A percentile compares a stretch with the other conserved stretches of the same genome.
phyloP scores from a whole-genome alignment of 2,888 invertebrate genomes.

The Rhagium mordax region DNA sequence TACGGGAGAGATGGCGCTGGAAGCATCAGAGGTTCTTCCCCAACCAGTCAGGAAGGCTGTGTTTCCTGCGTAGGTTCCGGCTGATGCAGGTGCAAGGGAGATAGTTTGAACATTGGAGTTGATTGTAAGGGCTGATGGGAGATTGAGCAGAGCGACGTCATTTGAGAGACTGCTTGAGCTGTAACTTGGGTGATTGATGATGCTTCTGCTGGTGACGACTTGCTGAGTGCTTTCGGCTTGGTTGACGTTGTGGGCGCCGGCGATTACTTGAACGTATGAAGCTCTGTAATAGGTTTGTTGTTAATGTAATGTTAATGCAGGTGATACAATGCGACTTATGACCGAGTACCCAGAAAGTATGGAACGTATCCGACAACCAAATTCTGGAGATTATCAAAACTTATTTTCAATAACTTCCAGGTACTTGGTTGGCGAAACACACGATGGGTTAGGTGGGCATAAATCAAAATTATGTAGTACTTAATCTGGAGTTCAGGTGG shows the following conservation, averaged over 20 bases:
- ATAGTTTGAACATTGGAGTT: conserved; percentile 45
- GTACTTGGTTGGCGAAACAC: too few relatives aligned
- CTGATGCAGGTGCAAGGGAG: conserved; percentile 45
- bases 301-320: too few relatives aligned
- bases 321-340: too few relatives aligned
- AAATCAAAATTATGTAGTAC: too few relatives aligned
- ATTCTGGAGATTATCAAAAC: too few relatives aligned
- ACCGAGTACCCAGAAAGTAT: too few relatives aligned
- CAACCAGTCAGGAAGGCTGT: conserved; percentile 69
- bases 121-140: conserved; percentile 39
- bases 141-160: conserved; percentile 49
- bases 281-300: conserved; percentile 33
- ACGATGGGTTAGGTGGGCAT: too few relatives aligned
- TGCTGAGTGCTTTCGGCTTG: conserved; percentile 21
- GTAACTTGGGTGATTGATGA: conserved; percentile 48
- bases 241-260: conserved; percentile 21
- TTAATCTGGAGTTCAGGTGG: too few relatives aligned
- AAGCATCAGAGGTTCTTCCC: conserved; percentile 67
- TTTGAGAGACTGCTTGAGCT: conserved; percentile 38
- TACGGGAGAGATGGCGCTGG: conserved; percentile 64
- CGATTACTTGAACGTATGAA: conserved; percentile 27
- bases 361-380: too few relatives aligned
- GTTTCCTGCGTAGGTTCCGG: conserved; percentile 63
- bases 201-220: conserved; percentile 53
- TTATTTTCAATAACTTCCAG: too few relatives aligned